These are phyloP conservation scores for Dicentrarchus labrax DNA, from an alignment of 2,113 vertebrate genomes.

Conservation along the genomic window DNA sequence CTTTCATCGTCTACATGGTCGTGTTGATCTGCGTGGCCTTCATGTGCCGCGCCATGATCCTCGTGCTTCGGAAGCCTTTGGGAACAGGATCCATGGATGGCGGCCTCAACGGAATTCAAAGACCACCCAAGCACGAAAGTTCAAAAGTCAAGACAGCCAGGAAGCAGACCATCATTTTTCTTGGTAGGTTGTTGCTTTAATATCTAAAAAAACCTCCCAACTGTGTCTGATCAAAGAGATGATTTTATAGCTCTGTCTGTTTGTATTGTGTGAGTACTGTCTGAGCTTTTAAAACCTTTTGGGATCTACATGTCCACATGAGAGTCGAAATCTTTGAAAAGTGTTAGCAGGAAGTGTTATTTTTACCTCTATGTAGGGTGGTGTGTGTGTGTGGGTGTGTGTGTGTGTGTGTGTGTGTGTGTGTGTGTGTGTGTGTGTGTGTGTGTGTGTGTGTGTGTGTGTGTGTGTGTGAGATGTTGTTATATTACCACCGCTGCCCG, in stretches of 20 bases:
- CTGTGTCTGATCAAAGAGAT: background rate
- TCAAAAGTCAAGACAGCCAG: conserved; percentile 83
- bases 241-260: background rate
- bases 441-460: background rate
- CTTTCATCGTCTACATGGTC: conserved; percentile 90
- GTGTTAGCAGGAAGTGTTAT: background rate
- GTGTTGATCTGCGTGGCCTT: conserved; percentile 88
- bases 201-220: background rate
- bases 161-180: conserved; percentile 92
- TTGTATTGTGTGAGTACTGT: background rate
- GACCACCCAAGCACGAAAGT: conserved; percentile 75
- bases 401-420: background rate
- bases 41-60: conserved; percentile 95
- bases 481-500: background rate
- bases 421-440: background rate
- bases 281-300: background rate
- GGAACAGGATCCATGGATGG: conserved; percentile 53
- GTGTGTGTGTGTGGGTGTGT: background rate
- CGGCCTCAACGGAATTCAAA: background rate
- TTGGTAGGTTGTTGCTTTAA: conserved; percentile 72
- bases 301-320: background rate
- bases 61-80: conserved; percentile 80
- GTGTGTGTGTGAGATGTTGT: background rate
- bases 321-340: background rate
- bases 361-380: background rate